phyloP scores from a whole-genome alignment of 1,140 invertebrate species.

The Neodiprion pinetum region DNA sequence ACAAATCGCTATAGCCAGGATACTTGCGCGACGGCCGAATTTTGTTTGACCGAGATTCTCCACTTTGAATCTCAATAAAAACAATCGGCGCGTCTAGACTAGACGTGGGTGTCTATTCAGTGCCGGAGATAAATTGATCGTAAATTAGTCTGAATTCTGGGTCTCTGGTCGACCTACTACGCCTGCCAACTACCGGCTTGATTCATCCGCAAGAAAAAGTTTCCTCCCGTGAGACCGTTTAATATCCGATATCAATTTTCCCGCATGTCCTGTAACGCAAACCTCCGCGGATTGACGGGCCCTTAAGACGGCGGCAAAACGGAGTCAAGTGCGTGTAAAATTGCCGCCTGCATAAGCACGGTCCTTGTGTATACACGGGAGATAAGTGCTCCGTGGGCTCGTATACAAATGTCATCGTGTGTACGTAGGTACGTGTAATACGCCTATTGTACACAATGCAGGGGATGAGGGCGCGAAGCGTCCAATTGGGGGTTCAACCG shows the following conservation, averaged over 20 bases:
- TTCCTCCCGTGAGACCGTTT: constrained; percentile 21
- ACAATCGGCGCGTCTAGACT: constrained; percentile 4
- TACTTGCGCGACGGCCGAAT: constrained; percentile 23
- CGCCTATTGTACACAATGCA: background rate
- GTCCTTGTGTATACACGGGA: background rate
- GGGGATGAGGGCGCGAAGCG: constrained; percentile 49
- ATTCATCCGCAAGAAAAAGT: background rate
- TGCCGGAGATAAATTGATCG: background rate
- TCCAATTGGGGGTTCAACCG: constrained; percentile 52
- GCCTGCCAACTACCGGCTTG: background rate
- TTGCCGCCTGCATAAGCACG: constrained; percentile 45
- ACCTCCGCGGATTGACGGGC: constrained; percentile 2
- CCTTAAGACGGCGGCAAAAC: constrained; percentile 21
- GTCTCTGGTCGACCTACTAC: too few relatives aligned
- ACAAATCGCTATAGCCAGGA: constrained; percentile 12
- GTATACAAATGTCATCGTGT: too few relatives aligned
- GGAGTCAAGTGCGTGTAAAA: constrained; percentile 65
- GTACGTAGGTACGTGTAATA: too few relatives aligned
- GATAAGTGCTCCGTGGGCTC: too few relatives aligned
- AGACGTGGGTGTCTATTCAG: constrained; percentile 12
- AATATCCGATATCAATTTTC: constrained; percentile 25
- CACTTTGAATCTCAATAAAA: constrained; percentile 6
- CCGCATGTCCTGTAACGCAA: background rate
- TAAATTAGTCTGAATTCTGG: background rate
- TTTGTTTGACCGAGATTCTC: constrained; percentile 15